These are phyloP conservation scores for Zaprionus nigranus DNA, from an alignment of 1,140 invertebrate genomes.

Conservation along the genomic window DNA sequence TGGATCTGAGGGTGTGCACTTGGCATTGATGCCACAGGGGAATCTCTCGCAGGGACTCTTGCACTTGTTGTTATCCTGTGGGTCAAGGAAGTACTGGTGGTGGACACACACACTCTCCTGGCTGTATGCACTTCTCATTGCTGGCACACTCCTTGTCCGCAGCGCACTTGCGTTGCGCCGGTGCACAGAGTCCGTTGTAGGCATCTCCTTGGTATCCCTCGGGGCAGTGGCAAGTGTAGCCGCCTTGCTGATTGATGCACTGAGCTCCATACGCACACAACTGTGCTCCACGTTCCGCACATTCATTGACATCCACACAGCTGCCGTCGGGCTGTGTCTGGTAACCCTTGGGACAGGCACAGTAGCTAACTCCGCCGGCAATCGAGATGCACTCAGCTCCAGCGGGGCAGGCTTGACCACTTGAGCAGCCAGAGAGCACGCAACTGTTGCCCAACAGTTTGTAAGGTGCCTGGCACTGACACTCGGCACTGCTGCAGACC, in stretches of 20 bases:
- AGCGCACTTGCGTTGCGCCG: slow-evolving; percentile 91
- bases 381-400: slow-evolving; percentile 95
- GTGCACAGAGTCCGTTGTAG: slow-evolving; percentile 90
- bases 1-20: slow-evolving; percentile 95
- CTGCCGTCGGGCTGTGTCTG: slow-evolving; percentile 89
- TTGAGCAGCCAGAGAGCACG: slow-evolving; percentile 92
- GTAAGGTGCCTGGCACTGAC: slow-evolving; percentile 94
- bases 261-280: slow-evolving; percentile 94
- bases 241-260: slow-evolving; percentile 92
- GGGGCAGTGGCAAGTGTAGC: slow-evolving; percentile 93
- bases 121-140: slow-evolving; percentile 96
- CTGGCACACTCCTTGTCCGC: slow-evolving; percentile 92
- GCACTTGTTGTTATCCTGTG: slow-evolving; percentile 91
- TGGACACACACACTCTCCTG: slow-evolving; percentile 94
- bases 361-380: slow-evolving; percentile 94
- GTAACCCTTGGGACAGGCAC: slow-evolving; percentile 93
- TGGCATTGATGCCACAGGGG: slow-evolving; percentile 95
- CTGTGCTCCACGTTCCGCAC: slow-evolving; percentile 88
- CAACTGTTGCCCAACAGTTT: slow-evolving; percentile 92
- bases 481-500: slow-evolving; percentile 92
- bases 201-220: slow-evolving; percentile 89
- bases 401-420: slow-evolving; percentile 90
- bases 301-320: slow-evolving; percentile 94
- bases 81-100: slow-evolving; percentile 94
- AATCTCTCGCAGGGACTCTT: slow-evolving; percentile 95